Conservation (phyloP, 2,888 invertebrate species). For the Barypeithes pellucidus region DNA sequence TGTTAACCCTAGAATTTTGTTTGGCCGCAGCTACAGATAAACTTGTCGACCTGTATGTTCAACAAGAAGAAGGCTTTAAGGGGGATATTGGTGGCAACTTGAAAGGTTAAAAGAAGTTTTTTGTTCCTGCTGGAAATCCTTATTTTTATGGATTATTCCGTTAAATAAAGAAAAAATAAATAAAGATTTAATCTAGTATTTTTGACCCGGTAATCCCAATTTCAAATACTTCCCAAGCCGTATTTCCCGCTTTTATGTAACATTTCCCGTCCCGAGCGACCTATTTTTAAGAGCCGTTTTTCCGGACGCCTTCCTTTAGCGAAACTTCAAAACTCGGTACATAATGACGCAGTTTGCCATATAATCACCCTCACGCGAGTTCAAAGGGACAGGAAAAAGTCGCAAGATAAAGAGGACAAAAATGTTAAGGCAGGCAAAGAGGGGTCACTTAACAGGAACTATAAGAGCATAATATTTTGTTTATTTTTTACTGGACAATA, state of each 20-base stretch:
- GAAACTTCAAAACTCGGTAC: conserved; percentile 39
- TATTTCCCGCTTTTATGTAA: conserved; percentile 21
- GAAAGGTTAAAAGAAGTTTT: too few species aligned
- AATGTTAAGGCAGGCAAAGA: conserved; percentile 5
- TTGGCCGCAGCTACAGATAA: too few species aligned
- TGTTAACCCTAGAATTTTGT: too few species aligned
- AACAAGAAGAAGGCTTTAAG: too few species aligned
- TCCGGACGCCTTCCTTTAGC: conserved; percentile 18
- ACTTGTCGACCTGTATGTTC: too few species aligned
- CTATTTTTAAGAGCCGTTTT: conserved; percentile 31
- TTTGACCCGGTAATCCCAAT: conserved; percentile 21
- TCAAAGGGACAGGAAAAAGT: conserved; percentile 31
- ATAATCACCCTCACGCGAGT: conserved; percentile 42
- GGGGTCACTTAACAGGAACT: background rate
- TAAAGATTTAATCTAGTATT: conserved; percentile 2
- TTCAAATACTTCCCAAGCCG: conserved; percentile 10
- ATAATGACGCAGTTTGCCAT: conserved; percentile 42
- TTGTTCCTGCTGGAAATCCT: background rate
- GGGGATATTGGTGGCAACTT: too few species aligned
- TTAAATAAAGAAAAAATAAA: conserved; percentile 3
- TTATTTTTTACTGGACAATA: too few species aligned
- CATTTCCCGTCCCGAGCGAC: conserved; percentile 23
- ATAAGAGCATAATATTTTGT: too few species aligned
- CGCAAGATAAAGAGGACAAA: conserved; percentile 29
- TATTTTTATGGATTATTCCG: background rate